Percentiles rank a stretch among this genome's conserved stretches.
These are phyloP conservation scores for Myiagra hebetior DNA, from an alignment of 2,113 vertebrate species.

Conservation along the genomic window DNA sequence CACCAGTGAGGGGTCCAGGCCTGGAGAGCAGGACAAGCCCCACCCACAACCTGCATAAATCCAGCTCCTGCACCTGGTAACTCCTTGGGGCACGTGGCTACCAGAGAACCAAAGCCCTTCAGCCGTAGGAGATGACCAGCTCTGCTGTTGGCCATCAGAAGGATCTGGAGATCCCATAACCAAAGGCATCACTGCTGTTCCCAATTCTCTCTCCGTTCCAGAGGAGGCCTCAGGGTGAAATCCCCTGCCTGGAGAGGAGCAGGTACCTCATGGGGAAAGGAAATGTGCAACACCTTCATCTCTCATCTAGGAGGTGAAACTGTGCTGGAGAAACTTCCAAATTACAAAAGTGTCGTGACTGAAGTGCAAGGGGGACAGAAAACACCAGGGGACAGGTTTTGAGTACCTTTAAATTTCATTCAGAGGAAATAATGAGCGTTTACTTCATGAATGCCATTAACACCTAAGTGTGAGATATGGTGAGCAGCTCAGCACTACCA, in stretches of 20 bases:
- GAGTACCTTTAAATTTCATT: not conserved
- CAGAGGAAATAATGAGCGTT: not conserved
- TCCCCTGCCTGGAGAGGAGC: too few relatives aligned
- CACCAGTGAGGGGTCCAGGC: not conserved
- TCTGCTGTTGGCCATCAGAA: not conserved
- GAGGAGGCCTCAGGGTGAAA: not conserved
- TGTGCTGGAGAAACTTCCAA: not conserved
- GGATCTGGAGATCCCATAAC: not conserved
- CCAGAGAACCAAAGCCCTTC: not conserved
- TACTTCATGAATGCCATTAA: not conserved
- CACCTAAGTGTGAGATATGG: not conserved
- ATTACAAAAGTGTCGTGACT: not conserved
- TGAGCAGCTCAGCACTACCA: not conserved
- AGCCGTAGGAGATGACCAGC: too few relatives aligned
- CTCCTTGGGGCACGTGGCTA: not conserved
- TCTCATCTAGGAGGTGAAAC: not conserved
- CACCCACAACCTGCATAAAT: not conserved
- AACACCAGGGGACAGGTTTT: not conserved
- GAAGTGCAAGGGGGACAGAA: not conserved
- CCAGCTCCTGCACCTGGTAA: not conserved
- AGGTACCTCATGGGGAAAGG: not conserved
- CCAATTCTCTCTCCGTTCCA: not conserved
- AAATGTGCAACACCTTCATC: not conserved
- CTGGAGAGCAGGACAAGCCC: not conserved
- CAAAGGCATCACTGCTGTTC: not conserved